These are phyloP conservation scores for Lichenostomus cassidix DNA, from an alignment of 2,113 vertebrate genomes.

Conservation along the genomic window DNA sequence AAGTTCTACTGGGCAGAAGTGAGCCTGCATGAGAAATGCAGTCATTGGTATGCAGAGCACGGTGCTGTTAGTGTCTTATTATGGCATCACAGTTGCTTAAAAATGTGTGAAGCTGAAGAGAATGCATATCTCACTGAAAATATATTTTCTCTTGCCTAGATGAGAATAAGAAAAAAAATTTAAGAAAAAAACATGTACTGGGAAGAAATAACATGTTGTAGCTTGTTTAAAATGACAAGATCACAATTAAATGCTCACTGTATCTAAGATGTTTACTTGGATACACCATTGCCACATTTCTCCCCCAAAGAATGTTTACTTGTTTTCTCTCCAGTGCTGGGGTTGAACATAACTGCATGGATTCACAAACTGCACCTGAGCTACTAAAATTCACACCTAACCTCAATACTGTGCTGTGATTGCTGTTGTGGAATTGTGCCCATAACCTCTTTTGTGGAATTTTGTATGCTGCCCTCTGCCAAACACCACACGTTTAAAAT, in stretches of 20 bases:
- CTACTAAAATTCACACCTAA: background rate
- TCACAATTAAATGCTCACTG: background rate
- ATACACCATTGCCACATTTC: background rate
- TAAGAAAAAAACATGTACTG: background rate
- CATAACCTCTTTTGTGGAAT: background rate
- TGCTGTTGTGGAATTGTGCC: background rate
- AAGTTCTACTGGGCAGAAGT: background rate
- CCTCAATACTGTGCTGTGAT: background rate
- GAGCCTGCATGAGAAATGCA: slow-evolving; percentile 11
- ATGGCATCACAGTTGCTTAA: slow-evolving; percentile 4
- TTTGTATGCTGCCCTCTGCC: background rate
- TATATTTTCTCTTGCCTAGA: background rate
- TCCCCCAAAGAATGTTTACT: background rate
- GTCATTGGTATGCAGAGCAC: background rate
- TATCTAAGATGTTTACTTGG: background rate
- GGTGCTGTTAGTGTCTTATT: background rate
- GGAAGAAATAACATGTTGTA: background rate
- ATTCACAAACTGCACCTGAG: background rate
- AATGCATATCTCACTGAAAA: slow-evolving; percentile 12
- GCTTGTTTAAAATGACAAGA: background rate
- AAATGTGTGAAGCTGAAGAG: slow-evolving; percentile 14
- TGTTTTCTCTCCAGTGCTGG: background rate
- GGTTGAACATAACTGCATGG: background rate
- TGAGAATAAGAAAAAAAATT: background rate
- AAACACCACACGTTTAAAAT: background rate